Percentiles rank a stretch among this genome's conserved stretches.
Conservation (phyloP, 1,140 invertebrate species). For the Harpegnathos saltator region DNA sequence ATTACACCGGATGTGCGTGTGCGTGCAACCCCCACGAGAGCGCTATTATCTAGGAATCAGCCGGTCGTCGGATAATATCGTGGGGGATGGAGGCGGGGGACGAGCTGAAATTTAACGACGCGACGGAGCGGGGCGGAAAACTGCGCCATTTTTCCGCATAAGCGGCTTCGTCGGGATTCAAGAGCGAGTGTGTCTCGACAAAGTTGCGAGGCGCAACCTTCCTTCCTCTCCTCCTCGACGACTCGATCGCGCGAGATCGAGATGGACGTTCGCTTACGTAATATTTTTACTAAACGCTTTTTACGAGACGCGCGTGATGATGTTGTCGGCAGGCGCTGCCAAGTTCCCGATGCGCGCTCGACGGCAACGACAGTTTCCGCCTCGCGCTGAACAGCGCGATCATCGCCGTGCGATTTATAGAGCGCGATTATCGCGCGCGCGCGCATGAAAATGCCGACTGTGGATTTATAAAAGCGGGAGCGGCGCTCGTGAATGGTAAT, state of each 20-base stretch:
- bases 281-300: no score
- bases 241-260: neutral
- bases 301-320: no score
- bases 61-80: slow-evolving; percentile 56
- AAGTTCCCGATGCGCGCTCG: slow-evolving; percentile 19
- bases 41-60: slow-evolving; percentile 63
- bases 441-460: neutral
- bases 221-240: no score
- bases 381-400: slow-evolving; percentile 31
- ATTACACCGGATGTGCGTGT: slow-evolving; percentile 11
- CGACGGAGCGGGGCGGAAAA: slow-evolving; percentile 29
- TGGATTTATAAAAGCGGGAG: slow-evolving; percentile 35
- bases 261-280: neutral
- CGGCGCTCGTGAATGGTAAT: slow-evolving; percentile 24
- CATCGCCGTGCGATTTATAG: slow-evolving; percentile 49
- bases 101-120: slow-evolving; percentile 53
- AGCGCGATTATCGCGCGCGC: slow-evolving; percentile 21
- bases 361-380: neutral
- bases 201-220: no score
- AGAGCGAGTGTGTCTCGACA: no score
- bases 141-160: slow-evolving; percentile 27
- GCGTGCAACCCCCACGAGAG: slow-evolving; percentile 24
- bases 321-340: slow-evolving; percentile 41
- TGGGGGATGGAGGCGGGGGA: slow-evolving; percentile 7
- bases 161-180: slow-evolving; percentile 2